phyloP scores from a whole-genome alignment of 1,140 invertebrate species.

The Formica exsecta region DNA sequence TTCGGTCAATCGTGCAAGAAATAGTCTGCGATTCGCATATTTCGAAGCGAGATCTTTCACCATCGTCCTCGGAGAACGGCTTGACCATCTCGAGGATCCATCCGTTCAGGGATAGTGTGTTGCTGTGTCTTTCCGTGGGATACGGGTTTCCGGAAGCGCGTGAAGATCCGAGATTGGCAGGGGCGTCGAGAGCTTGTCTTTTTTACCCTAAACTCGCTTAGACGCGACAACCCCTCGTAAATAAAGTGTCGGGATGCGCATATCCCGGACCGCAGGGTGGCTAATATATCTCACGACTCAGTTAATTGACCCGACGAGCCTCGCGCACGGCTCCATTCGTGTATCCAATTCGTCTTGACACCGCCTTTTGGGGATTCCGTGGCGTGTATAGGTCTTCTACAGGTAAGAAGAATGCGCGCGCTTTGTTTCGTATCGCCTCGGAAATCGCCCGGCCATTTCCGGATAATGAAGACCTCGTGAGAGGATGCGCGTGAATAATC shows the following conservation, averaged over 20 bases:
- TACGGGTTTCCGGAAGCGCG: slow-evolving; percentile 84
- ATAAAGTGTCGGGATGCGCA: slow-evolving; percentile 72
- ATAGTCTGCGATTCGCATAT: slow-evolving; percentile 8
- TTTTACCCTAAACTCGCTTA: slow-evolving; percentile 41
- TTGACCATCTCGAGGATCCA: slow-evolving; percentile 1
- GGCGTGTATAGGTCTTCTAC: slow-evolving; percentile 59
- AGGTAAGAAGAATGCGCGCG: slow-evolving; percentile 65
- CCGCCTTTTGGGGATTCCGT: slow-evolving; percentile 68
- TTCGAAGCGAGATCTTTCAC: slow-evolving; percentile 11
- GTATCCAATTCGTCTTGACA: slow-evolving; percentile 76
- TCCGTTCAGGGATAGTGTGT: neutral
- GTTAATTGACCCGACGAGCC: slow-evolving; percentile 80
- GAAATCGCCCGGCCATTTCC: slow-evolving; percentile 55
- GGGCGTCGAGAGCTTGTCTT: slow-evolving; percentile 57
- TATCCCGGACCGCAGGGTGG: slow-evolving; percentile 67
- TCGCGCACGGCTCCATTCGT: slow-evolving; percentile 64
- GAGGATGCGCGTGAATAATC: slow-evolving; percentile 23
- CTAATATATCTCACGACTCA: slow-evolving; percentile 79
- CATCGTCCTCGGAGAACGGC: neutral
- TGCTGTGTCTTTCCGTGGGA: slow-evolving; percentile 64
- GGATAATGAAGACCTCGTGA: slow-evolving; percentile 43
- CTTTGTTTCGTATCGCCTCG: slow-evolving; percentile 63
- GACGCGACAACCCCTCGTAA: slow-evolving; percentile 72
- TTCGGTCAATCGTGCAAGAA: slow-evolving; percentile 10
- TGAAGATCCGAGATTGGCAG: slow-evolving; percentile 79